Conservation (phyloP, 2,888 invertebrate genomes). For the Ganaspis brasiliensis region DNA sequence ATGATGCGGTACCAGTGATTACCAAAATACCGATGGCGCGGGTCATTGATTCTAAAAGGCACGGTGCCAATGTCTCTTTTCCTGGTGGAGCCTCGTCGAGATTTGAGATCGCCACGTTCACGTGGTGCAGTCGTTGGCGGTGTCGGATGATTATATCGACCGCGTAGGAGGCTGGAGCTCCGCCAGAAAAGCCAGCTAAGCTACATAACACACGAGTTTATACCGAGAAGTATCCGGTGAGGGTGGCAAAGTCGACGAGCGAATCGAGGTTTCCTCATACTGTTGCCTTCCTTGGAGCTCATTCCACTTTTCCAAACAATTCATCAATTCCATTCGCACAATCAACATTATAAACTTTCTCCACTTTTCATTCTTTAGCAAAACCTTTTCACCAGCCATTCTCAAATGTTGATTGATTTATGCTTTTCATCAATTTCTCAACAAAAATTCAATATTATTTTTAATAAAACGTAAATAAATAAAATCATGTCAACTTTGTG, state of each 20-base stretch:
- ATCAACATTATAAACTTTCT: too few species aligned
- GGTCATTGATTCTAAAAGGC: slow-evolving; percentile 77
- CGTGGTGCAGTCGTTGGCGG: slow-evolving; percentile 58
- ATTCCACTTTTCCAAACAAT: not conserved
- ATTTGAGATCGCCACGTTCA: slow-evolving; percentile 50
- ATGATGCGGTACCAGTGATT: slow-evolving; percentile 26
- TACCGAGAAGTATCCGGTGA: slow-evolving; percentile 26
- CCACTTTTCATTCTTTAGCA: too few species aligned
- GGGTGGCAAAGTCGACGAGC: slow-evolving; percentile 22
- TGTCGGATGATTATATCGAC: slow-evolving; percentile 77
- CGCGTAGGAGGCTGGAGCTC: slow-evolving; percentile 76
- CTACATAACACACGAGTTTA: slow-evolving; percentile 20
- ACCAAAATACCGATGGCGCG: slow-evolving; percentile 70
- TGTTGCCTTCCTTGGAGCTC: not conserved
- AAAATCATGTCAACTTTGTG: too few species aligned
- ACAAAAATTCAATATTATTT: too few species aligned
- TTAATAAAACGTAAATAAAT: too few species aligned
- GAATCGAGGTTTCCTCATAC: slow-evolving; percentile 22
- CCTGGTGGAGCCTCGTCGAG: slow-evolving; percentile 49
- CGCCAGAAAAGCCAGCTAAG: slow-evolving; percentile 68
- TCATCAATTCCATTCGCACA: not conserved
- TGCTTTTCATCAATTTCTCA: too few species aligned
- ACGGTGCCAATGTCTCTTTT: slow-evolving; percentile 72
- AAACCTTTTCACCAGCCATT: too few species aligned
- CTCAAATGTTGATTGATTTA: too few species aligned